phyloP scores from a whole-genome alignment of 35 echinoderm and acorn worm genomes.

The Apostichopus parvimensis region DNA sequence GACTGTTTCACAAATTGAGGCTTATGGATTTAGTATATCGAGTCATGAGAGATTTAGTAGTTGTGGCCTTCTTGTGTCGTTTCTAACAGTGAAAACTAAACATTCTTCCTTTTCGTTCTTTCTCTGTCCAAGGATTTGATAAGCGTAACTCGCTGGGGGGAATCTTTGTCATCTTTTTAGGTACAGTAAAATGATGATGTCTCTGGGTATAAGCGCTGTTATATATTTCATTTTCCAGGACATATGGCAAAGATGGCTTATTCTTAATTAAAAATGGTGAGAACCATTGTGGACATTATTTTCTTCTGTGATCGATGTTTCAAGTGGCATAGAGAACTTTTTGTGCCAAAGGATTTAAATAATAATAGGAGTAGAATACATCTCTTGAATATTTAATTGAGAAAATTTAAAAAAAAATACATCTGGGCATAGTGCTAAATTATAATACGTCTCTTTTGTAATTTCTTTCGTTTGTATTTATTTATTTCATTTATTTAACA shows the following conservation, averaged over 20 bases:
- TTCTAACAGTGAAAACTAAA: slow-evolving; percentile 5
- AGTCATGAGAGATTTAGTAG: slow-evolving; percentile 27
- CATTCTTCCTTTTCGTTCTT: slow-evolving; percentile 13
- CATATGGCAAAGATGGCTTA: not conserved
- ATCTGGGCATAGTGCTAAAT: slow-evolving; percentile 59
- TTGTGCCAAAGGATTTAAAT: slow-evolving; percentile 52
- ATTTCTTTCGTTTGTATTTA: not conserved
- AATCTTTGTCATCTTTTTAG: too few species aligned
- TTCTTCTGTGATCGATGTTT: slow-evolving; percentile 56
- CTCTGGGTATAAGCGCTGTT: not conserved
- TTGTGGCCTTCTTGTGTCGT: slow-evolving; percentile 44
- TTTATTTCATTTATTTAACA: not conserved
- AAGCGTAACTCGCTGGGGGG: not conserved
- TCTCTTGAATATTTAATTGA: slow-evolving; percentile 52
- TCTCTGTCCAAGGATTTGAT: not conserved
- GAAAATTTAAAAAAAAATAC: slow-evolving; percentile 45
- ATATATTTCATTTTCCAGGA: not conserved
- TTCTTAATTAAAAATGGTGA: slow-evolving; percentile 7
- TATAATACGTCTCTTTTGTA: not conserved
- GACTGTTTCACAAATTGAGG: slow-evolving; percentile 3
- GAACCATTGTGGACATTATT: slow-evolving; percentile 17
- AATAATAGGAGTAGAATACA: slow-evolving; percentile 37
- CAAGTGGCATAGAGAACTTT: slow-evolving; percentile 52
- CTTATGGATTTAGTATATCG: slow-evolving; percentile 16
- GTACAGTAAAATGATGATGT: too few species aligned